Evolutionary conservation across 2,888 invertebrate species (phyloP).

Genomic region (Pollenia griseotomentosa): DNA sequence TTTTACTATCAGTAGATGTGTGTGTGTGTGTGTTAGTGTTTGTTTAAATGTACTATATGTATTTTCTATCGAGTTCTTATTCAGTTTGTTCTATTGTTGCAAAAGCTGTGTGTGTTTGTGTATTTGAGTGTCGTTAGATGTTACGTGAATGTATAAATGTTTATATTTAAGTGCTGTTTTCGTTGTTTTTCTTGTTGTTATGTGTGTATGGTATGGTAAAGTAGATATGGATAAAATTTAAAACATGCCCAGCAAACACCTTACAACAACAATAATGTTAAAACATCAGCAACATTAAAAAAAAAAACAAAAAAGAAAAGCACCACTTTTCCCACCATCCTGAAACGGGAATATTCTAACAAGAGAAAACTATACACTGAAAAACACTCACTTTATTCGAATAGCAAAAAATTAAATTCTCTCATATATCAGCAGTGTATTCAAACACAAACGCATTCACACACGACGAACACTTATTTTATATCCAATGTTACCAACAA

Average conservation of each 20-base stretch:
- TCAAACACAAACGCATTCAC: background rate
- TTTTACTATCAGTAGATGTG: background rate
- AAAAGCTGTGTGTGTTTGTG: constrained; percentile 16
- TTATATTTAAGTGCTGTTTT: constrained; percentile 17
- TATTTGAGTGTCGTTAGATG: too few relatives aligned
- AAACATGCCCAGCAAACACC: constrained; percentile 59
- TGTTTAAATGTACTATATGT: background rate
- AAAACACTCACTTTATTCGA: constrained; percentile 18
- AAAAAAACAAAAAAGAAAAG: background rate
- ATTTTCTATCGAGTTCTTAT: constrained; percentile 23
- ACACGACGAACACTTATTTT: constrained; percentile 15
- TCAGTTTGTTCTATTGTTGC: constrained; percentile 61
- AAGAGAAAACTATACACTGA: constrained; percentile 38
- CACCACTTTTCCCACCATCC: constrained; percentile 36
- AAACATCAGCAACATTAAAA: constrained; percentile 10
- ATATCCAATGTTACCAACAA: constrained; percentile 35
- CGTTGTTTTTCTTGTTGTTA: background rate
- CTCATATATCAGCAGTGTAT: constrained; percentile 29
- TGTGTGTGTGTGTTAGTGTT: background rate
- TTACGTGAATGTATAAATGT: background rate
- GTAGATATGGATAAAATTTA: constrained; percentile 47
- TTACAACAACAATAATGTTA: constrained; percentile 15
- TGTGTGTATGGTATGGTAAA: background rate
- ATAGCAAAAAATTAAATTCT: constrained; percentile 3
- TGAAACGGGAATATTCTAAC: constrained; percentile 30